These are phyloP conservation scores for Manis javanica DNA, from an alignment of 2,797 vertebrate genomes.

Conservation along the genomic window DNA sequence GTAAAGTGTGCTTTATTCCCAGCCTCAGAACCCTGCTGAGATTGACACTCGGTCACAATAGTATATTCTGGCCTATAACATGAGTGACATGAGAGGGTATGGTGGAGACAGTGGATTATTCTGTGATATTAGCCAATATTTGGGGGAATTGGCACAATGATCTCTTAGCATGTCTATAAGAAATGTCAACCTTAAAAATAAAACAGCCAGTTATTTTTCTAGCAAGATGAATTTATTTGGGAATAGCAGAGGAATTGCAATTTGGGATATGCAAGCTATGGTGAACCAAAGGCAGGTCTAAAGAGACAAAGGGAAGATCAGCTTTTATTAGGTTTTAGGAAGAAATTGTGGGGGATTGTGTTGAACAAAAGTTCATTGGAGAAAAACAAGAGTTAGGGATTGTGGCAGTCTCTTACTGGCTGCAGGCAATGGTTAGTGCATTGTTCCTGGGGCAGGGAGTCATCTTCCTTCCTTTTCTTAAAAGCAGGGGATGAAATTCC, in stretches of 20 bases:
- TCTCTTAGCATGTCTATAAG: neutral
- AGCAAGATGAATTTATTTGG: neutral
- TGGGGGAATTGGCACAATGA: neutral
- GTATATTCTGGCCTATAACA: neutral
- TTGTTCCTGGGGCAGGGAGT: neutral
- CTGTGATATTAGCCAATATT: neutral
- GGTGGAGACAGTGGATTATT: neutral
- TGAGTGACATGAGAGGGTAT: neutral
- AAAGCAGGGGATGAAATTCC: neutral
- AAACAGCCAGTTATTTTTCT: neutral
- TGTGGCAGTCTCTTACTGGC: neutral
- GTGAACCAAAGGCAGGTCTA: neutral
- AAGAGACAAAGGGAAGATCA: neutral
- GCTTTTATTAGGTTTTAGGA: neutral
- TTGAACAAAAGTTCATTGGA: neutral
- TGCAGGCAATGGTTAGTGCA: neutral
- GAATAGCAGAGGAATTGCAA: neutral
- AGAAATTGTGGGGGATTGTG: neutral
- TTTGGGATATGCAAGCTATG: neutral
- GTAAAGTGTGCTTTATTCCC: constrained; percentile 29
- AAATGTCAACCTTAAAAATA: neutral
- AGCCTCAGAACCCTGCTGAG: neutral
- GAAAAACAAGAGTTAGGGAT: neutral
- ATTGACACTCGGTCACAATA: neutral
- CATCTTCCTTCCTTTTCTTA: neutral